Base-by-base conservation (phyloP, 37 sponge, comb jelly and placozoan genomes). In the Haliclona indistincta region DNA sequence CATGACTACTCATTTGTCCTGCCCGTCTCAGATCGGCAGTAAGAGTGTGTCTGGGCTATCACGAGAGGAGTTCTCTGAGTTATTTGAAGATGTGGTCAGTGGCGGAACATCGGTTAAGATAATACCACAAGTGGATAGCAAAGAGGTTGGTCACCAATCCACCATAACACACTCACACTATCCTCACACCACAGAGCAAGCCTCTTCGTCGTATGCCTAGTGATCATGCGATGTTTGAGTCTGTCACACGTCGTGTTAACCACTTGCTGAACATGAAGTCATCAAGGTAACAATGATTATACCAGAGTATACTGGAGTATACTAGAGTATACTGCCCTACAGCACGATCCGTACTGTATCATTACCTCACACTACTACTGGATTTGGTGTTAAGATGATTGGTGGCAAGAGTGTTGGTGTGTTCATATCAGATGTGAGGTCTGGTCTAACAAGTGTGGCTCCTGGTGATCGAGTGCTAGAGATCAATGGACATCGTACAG, bases 351-450 rank as follows among this genome's bases (percentile, higher is more conserved):
- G 84, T 0, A 69, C n/a, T n/a, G 71, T 83, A 43, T 70, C 73
- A 45, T 63, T 84, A 19, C 70, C 73, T 13, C n/a, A 29, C 43
- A 11, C 40, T n/a, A 26, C 68, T 0, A 26, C 45, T 20, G 85
- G 85, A 5, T 81, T 63, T 36, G 83, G 83, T 2, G 77, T 88
- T 51, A 83, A 78, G 13, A 43, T 82, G 36, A 73, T 66, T 41
- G 89, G 89, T 51, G 89, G 89, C 34, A 88, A 88, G 70, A 79
- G 78, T 2, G 89, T 88, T 6, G 89, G 89, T 4, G 52, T 88
- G 72, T 88, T 88, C 60, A 61, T 88, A 22, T 60, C 67, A 0
- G 83, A 81, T 36, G 68, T 76, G 32, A 38, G 42, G 36, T n/a
- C 64, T 19, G 67, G 37, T 1, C 6, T 67, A 38, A 61, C 68